These are phyloP conservation scores for Diloba caeruleocephala DNA, from an alignment of 2,888 invertebrate species.

Conservation along the genomic window DNA sequence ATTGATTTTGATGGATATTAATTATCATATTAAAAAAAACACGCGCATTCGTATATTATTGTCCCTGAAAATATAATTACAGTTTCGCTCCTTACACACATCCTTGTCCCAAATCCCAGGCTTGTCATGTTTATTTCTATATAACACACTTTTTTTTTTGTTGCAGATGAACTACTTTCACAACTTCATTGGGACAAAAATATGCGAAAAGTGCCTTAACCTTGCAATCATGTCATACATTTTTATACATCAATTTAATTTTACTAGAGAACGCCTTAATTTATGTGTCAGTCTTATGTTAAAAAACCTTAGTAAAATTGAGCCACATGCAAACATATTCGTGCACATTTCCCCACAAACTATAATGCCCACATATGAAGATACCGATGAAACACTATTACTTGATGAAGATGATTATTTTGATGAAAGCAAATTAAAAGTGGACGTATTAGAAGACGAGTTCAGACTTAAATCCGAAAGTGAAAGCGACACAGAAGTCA, in stretches of 20 bases:
- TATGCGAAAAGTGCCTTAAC: constrained; percentile 79
- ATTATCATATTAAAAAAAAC: neutral
- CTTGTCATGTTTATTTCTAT: constrained; percentile 18
- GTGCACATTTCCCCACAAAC: constrained; percentile 73
- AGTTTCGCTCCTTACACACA: constrained; percentile 4
- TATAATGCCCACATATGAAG: constrained; percentile 67
- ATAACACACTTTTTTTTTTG: constrained; percentile 58
- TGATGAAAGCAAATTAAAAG: constrained; percentile 65
- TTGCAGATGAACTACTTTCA: constrained; percentile 76
- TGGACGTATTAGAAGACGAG: constrained; percentile 83
- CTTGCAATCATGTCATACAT: constrained; percentile 75
- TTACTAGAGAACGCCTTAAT: constrained; percentile 70
- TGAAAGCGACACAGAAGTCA: constrained; percentile 52
- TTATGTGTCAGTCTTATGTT: constrained; percentile 73
- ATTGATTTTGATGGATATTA: neutral
- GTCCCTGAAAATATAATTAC: constrained; percentile 10
- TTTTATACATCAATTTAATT: constrained; percentile 70
- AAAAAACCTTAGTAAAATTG: constrained; percentile 62
- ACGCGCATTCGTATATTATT: constrained; percentile 27
- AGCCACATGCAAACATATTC: constrained; percentile 66
- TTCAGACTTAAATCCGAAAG: constrained; percentile 74
- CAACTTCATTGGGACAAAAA: constrained; percentile 76
- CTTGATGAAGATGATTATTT: constrained; percentile 56
- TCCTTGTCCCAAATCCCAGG: constrained; percentile 1
- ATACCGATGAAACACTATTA: constrained; percentile 58